phyloP scores from a whole-genome alignment of 2,888 invertebrate species.

The Lucinisca nassula region DNA sequence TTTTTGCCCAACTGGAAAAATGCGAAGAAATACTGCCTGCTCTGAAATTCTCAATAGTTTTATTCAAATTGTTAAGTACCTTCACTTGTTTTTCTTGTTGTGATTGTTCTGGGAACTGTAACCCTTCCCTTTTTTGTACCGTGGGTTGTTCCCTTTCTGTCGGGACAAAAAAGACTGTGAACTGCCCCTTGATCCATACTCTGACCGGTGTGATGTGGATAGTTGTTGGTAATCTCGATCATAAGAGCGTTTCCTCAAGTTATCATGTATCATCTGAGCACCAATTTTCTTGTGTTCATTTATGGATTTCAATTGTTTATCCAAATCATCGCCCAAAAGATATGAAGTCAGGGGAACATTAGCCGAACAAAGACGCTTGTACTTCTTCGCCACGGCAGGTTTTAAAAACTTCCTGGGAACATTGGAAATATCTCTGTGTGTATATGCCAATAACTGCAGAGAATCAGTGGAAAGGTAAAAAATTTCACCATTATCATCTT shows the following conservation, averaged over 20 bases:
- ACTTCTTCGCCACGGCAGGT: slow-evolving; percentile 5
- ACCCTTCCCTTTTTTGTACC: not conserved
- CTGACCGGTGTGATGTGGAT: not conserved
- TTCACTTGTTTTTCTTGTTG: not conserved
- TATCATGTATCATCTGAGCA: not conserved
- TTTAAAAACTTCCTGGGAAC: not conserved
- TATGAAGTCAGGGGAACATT: not conserved
- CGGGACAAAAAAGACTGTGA: not conserved
- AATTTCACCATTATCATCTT: not conserved
- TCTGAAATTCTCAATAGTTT: not conserved
- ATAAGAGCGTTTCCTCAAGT: not conserved
- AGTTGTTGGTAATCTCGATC: not conserved
- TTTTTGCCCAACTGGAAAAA: not conserved
- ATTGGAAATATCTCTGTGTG: slow-evolving; percentile 24
- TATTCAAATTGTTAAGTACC: not conserved
- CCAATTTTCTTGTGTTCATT: slow-evolving; percentile 19
- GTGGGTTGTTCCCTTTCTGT: not conserved
- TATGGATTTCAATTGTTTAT: slow-evolving; percentile 25
- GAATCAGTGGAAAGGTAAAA: slow-evolving; percentile 18
- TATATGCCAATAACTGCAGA: slow-evolving; percentile 17
- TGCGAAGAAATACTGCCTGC: not conserved
- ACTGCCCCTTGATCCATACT: not conserved
- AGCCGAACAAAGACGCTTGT: slow-evolving; percentile 1
- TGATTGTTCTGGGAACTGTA: not conserved
- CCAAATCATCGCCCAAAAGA: slow-evolving; percentile 32